Conservation (phyloP, 2,797 vertebrate species). For the Poeciliopsis infans region DNA sequence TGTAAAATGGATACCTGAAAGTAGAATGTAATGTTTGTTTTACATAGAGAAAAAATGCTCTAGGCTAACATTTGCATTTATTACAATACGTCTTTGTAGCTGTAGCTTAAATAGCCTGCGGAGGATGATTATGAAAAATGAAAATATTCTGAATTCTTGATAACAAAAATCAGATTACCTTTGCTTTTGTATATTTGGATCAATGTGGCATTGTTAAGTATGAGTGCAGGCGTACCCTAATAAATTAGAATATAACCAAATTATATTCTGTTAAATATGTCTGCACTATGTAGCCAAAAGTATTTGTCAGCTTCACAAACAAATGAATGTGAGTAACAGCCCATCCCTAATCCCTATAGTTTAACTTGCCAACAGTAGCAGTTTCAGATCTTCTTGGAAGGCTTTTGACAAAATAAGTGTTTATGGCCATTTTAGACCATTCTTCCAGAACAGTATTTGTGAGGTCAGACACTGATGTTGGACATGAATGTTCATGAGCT, state of each 20-base stretch:
- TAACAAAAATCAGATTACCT: background rate
- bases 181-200: background rate
- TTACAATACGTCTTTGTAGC: background rate
- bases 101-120: background rate
- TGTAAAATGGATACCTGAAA: conserved; percentile 95
- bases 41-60: background rate
- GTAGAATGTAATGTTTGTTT: conserved; percentile 1
- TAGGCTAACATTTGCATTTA: background rate
- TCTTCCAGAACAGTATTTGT: background rate
- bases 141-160: background rate
- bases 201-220: background rate
- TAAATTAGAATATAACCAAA: background rate
- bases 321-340: background rate
- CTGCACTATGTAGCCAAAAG: background rate
- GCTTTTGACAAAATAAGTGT: background rate
- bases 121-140: background rate
- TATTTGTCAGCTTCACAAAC: background rate
- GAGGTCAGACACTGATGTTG: background rate
- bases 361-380: background rate
- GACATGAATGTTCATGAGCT: background rate
- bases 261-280: background rate
- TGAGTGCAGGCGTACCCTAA: background rate
- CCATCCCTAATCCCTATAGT: background rate
- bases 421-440: background rate
- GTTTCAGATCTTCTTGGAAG: background rate